Conservation (phyloP, 2,888 invertebrate genomes). For the Sminthurides aquaticus region DNA sequence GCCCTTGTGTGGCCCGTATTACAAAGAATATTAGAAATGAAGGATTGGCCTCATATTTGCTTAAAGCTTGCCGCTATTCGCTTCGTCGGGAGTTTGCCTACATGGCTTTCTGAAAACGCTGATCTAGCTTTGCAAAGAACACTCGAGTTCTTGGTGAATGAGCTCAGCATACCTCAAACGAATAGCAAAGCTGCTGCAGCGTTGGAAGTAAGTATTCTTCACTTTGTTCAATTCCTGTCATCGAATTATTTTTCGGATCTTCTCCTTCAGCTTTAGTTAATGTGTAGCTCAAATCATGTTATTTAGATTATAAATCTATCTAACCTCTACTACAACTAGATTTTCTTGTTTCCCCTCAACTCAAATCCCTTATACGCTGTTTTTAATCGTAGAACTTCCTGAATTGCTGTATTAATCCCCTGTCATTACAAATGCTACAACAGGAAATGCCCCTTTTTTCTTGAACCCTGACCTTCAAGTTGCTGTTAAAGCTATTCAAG, state of each 20-base stretch:
- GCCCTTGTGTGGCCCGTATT: conserved; percentile 32
- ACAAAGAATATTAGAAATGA: conserved; percentile 32
- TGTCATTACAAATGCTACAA: too few relatives aligned
- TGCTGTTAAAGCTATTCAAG: too few relatives aligned
- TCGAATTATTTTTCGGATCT: too few relatives aligned
- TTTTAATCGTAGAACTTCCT: too few relatives aligned
- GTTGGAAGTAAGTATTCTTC: conserved; percentile 47
- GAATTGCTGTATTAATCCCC: too few relatives aligned
- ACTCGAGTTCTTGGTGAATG: conserved; percentile 63
- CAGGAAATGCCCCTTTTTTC: too few relatives aligned
- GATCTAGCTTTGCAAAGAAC: conserved; percentile 33
- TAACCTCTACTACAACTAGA: not conserved
- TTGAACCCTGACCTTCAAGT: too few relatives aligned
- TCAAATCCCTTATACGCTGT: too few relatives aligned
- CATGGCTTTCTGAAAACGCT: conserved; percentile 37
- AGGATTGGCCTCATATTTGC: conserved; percentile 38
- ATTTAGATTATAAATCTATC: not conserved
- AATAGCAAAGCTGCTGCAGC: conserved; percentile 75
- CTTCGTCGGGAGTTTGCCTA: conserved; percentile 40
- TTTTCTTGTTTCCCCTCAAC: conserved; percentile 6
- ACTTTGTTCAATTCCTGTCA: too few relatives aligned
- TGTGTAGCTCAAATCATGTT: too few relatives aligned
- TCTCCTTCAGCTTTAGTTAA: too few relatives aligned
- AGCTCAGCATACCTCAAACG: conserved; percentile 64
- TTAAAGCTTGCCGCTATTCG: conserved; percentile 38